Conservation (phyloP, 2,113 vertebrate genomes). For the Aptenodytes forsteri region DNA sequence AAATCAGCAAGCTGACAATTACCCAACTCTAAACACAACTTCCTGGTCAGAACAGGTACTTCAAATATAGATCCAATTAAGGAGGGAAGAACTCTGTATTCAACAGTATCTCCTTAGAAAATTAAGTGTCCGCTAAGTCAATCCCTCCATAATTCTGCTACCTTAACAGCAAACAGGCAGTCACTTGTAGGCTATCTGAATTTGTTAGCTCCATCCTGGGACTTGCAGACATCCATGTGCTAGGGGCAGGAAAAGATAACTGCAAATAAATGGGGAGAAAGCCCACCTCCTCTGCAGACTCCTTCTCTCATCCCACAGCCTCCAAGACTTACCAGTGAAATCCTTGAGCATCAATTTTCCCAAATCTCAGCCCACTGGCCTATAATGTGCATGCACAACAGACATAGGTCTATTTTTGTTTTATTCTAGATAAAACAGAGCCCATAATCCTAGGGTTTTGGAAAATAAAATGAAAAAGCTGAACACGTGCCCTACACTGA, state of each 20-base stretch:
- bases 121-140: background rate
- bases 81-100: background rate
- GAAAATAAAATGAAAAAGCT: background rate
- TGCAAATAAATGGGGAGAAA: background rate
- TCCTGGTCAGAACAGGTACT: background rate
- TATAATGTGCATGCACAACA: background rate
- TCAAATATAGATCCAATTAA: background rate
- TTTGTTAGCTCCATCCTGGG: background rate
- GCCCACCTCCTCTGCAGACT: background rate
- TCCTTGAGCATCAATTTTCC: background rate
- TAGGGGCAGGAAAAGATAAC: background rate
- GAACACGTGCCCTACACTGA: rapidly evolving
- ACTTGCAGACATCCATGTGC: background rate
- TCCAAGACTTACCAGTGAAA: background rate
- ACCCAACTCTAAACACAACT: background rate
- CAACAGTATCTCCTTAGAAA: background rate
- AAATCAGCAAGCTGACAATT: background rate
- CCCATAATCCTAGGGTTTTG: background rate
- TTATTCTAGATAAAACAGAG: background rate
- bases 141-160: background rate
- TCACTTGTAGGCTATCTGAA: background rate
- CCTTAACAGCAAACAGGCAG: background rate
- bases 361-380: background rate
- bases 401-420: background rate
- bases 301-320: background rate